These are phyloP conservation scores for Diaphora mendica DNA, from an alignment of 2,888 invertebrate species.

Conservation along the genomic window DNA sequence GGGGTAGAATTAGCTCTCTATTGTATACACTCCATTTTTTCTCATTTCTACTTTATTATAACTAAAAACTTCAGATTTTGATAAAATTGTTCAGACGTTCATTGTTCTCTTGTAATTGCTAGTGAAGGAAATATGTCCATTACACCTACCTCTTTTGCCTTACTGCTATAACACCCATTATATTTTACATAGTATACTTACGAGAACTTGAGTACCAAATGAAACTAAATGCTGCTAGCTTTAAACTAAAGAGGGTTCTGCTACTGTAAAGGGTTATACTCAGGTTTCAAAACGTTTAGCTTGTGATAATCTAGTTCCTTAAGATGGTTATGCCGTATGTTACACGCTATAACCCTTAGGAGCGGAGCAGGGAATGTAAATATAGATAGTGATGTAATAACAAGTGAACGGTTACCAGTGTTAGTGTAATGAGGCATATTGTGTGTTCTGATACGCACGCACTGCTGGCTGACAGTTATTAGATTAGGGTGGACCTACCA, in stretches of 20 bases:
- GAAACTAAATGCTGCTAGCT: not conserved
- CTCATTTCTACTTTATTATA: not conserved
- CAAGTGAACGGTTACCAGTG: not conserved
- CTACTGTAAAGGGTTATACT: not conserved
- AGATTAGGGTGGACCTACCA: not conserved
- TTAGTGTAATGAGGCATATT: not conserved
- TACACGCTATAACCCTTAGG: not conserved
- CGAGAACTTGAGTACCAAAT: not conserved
- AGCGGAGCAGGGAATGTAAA: not conserved
- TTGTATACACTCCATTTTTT: not conserved
- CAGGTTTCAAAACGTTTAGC: not conserved
- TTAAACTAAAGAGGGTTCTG: too few relatives aligned
- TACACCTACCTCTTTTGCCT: too few relatives aligned
- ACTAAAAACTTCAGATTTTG: not conserved
- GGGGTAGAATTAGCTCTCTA: not conserved
- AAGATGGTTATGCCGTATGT: not conserved
- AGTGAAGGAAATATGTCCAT: not conserved
- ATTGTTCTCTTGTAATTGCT: not conserved
- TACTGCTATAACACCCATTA: too few relatives aligned
- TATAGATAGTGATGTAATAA: not conserved
- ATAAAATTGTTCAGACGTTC: not conserved
- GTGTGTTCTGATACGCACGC: not conserved
- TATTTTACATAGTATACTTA: too few relatives aligned
- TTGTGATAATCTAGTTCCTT: not conserved
- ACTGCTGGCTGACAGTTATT: constrained; percentile 4